Conservation (phyloP, 2,888 invertebrate genomes). For the Ectropis crepuscularia region DNA sequence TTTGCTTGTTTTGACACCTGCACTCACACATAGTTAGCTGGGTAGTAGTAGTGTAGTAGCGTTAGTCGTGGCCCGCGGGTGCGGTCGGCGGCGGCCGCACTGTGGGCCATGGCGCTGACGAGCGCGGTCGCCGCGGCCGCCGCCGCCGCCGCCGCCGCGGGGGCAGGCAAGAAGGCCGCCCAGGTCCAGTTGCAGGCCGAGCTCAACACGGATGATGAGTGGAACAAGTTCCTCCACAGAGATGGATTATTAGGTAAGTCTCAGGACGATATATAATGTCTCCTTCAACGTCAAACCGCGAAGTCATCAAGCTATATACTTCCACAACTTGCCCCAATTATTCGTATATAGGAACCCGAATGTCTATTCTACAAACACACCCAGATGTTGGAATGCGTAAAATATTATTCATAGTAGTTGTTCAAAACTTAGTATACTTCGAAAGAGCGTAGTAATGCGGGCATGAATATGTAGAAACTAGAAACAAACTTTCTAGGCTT, state of each 20-base stretch:
- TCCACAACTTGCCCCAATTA: too few species aligned
- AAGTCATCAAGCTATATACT: too few species aligned
- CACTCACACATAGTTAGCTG: constrained; percentile 1
- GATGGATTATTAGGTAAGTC: constrained; percentile 90
- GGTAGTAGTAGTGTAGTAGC: constrained; percentile 14
- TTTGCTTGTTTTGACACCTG: not conserved
- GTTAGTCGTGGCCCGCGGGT: constrained; percentile 15
- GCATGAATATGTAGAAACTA: too few species aligned
- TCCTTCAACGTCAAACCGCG: too few species aligned
- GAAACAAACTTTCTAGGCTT: too few species aligned
- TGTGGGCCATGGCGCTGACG: constrained; percentile 69
- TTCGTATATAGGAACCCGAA: too few species aligned
- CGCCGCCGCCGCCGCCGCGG: constrained; percentile 73
- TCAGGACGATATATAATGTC: too few species aligned
- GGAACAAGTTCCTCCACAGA: constrained; percentile 90
- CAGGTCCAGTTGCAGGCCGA: constrained; percentile 92
- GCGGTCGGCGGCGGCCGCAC: constrained; percentile 41
- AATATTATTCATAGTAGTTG: too few species aligned
- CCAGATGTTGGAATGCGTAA: too few species aligned
- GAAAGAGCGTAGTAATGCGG: too few species aligned
- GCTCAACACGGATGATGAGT: constrained; percentile 93
- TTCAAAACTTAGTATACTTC: too few species aligned
- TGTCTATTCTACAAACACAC: too few species aligned
- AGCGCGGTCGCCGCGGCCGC: constrained; percentile 73
- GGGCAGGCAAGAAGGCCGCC: constrained; percentile 89